Evolutionary conservation across 2,113 vertebrate genomes (phyloP).

Genomic region (Harpagus bidentatus): DNA sequence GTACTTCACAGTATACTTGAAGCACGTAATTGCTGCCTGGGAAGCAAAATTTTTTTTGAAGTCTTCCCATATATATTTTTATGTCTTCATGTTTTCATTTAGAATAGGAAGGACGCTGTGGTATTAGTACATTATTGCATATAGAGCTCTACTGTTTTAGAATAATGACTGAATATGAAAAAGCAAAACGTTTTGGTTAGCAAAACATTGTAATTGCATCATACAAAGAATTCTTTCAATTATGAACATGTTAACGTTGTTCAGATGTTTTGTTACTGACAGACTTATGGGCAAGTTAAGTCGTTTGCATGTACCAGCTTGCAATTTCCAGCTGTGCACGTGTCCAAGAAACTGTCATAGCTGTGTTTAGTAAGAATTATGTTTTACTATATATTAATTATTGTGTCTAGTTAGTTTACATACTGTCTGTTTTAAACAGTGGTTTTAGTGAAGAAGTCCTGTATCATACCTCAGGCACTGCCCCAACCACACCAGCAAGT

Average conservation of each 20-base stretch:
- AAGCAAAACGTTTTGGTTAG: neutral
- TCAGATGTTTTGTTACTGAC: neutral
- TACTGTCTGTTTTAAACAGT: conserved; percentile 77
- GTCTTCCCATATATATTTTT: neutral
- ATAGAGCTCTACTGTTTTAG: neutral
- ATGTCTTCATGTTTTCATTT: neutral
- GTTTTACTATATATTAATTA: neutral
- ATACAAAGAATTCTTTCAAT: neutral
- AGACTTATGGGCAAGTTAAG: neutral
- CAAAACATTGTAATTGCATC: neutral
- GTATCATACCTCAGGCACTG: conserved; percentile 96
- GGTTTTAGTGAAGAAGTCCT: conserved; percentile 93
- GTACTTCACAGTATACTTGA: neutral
- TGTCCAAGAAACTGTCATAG: neutral
- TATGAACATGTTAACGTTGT: neutral
- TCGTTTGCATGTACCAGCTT: neutral
- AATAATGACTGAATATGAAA: neutral
- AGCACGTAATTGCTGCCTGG: neutral
- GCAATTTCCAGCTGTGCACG: neutral
- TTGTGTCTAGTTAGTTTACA: conserved; percentile 33
- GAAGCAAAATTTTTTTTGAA: neutral
- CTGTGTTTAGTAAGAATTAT: neutral
- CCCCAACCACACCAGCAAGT: conserved; percentile 88
- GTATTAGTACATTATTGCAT: neutral
- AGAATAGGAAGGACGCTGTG: neutral